phyloP scores from a whole-genome alignment of 1,140 invertebrate genomes.

The Diprion similis region DNA sequence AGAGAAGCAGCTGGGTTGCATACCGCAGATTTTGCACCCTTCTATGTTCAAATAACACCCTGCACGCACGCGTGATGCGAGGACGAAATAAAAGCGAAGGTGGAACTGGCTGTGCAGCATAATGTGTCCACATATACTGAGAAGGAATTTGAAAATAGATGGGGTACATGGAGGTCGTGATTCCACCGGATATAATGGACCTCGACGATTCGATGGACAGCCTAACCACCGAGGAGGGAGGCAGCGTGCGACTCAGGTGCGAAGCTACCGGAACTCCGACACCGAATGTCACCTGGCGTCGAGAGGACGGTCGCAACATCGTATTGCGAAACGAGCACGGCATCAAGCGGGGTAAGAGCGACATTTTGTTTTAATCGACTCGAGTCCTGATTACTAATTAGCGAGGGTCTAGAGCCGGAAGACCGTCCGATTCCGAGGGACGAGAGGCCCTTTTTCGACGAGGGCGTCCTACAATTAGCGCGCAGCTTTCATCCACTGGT shows the following conservation, averaged over 20 bases:
- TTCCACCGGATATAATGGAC: slow-evolving; percentile 83
- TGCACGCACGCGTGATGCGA: too few relatives aligned
- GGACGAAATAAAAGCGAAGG: too few relatives aligned
- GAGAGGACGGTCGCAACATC: slow-evolving; percentile 72
- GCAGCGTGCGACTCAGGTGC: slow-evolving; percentile 72
- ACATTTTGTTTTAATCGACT: not conserved
- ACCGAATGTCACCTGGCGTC: slow-evolving; percentile 72
- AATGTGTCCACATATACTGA: too few relatives aligned
- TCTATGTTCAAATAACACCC: too few relatives aligned
- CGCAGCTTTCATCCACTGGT: too few relatives aligned
- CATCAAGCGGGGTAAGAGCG: slow-evolving; percentile 22
- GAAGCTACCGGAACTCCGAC: slow-evolving; percentile 75
- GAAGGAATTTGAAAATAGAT: slow-evolving; percentile 65
- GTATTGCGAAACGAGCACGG: slow-evolving; percentile 64
- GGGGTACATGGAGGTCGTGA: slow-evolving; percentile 81
- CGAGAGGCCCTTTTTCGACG: too few relatives aligned
- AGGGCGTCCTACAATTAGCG: too few relatives aligned
- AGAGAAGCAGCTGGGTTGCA: too few relatives aligned
- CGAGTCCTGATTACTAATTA: not conserved
- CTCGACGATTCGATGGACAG: slow-evolving; percentile 62
- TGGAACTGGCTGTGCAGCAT: too few relatives aligned
- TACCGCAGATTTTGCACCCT: too few relatives aligned
- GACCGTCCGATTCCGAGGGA: too few relatives aligned
- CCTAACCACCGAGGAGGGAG: slow-evolving; percentile 67
- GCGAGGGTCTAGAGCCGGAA: too few relatives aligned